Evolutionary conservation across 2,797 vertebrate species (phyloP).

Genomic region (Hapalemur alaotrensis): DNA sequence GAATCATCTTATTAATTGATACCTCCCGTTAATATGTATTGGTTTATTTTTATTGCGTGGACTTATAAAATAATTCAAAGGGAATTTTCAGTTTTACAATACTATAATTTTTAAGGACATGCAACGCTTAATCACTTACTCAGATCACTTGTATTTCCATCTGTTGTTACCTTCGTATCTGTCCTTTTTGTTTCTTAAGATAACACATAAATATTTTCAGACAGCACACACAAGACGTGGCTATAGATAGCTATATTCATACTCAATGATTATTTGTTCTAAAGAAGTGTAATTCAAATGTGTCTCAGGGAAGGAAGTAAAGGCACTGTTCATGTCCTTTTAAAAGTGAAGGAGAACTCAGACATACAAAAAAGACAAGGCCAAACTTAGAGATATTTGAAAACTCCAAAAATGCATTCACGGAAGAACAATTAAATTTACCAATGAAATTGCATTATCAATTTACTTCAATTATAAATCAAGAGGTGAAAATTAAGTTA

Average conservation of each 20-base stretch:
- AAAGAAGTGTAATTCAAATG: background rate
- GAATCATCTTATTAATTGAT: background rate
- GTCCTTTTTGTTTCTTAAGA: background rate
- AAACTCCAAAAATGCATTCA: background rate
- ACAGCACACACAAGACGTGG: background rate
- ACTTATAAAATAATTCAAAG: background rate
- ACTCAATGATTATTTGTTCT: background rate
- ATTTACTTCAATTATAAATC: background rate
- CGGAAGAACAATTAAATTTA: background rate
- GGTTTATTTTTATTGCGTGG: background rate
- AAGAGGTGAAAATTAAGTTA: background rate
- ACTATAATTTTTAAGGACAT: background rate
- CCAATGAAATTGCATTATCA: background rate
- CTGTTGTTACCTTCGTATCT: background rate
- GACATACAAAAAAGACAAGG: background rate
- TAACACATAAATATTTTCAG: background rate
- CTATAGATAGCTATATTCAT: background rate
- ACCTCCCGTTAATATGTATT: background rate
- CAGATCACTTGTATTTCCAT: background rate
- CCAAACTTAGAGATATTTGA: background rate
- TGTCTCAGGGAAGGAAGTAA: background rate
- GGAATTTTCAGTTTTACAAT: background rate
- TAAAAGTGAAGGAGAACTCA: background rate
- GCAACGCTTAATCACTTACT: background rate
- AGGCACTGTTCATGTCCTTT: fast-evolving